Evolutionary conservation across 2,113 vertebrate genomes (phyloP).

Genomic region (Myxocyprinus asiaticus): DNA sequence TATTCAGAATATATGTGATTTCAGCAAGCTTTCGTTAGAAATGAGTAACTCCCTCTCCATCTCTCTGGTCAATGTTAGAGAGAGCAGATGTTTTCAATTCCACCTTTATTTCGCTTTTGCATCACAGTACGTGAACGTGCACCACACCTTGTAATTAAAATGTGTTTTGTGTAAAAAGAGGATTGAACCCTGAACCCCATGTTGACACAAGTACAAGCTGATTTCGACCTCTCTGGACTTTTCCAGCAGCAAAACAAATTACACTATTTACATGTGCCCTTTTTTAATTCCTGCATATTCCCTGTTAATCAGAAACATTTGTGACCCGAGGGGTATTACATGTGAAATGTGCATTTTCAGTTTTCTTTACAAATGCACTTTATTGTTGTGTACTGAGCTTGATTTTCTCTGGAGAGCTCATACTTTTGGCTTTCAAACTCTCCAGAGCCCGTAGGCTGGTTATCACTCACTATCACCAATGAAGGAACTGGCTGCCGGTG

Average conservation of each 20-base stretch:
- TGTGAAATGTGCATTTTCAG: conserved; percentile 52
- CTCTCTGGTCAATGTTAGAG: conserved; percentile 53
- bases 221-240: conserved; percentile 31
- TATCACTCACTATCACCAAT: conserved; percentile 57
- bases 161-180: conserved; percentile 34
- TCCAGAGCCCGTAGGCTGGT: conserved; percentile 52
- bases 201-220: conserved; percentile 10
- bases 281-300: conserved; percentile 46
- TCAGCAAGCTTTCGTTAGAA: conserved; percentile 58
- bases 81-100: conserved; percentile 47
- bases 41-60: conserved; percentile 55
- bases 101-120: conserved; percentile 21
- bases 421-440: conserved; percentile 56
- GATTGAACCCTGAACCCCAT: conserved; percentile 16
- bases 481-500: conserved; percentile 50
- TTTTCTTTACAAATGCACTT: conserved; percentile 52
- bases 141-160: conserved; percentile 49
- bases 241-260: conserved; percentile 24
- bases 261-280: conserved; percentile 39
- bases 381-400: conserved; percentile 52
- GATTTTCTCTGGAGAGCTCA: conserved; percentile 37
- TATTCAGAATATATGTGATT: conserved; percentile 61
- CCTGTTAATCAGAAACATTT: conserved; percentile 51
- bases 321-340: conserved; percentile 49
- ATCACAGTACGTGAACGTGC: conserved; percentile 38